Conservation (phyloP, 2,888 invertebrate genomes). For the Andrena dorsata region DNA sequence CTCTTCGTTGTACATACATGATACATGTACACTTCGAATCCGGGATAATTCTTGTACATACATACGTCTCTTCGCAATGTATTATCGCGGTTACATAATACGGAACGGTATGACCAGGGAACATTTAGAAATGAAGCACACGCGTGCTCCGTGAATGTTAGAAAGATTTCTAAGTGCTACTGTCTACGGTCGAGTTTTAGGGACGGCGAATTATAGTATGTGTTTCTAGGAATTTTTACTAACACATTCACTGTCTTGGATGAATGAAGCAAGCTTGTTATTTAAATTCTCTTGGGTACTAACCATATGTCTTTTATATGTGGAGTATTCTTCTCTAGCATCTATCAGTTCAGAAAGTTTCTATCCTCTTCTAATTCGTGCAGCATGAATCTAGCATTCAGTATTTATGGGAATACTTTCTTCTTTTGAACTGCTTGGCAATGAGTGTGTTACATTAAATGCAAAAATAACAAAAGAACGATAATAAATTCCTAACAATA, state of each 20-base stretch:
- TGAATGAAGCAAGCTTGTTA: slow-evolving; percentile 37
- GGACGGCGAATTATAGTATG: slow-evolving; percentile 22
- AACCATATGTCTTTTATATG: slow-evolving; percentile 29
- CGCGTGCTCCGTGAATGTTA: slow-evolving; percentile 1
- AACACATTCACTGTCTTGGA: slow-evolving; percentile 66
- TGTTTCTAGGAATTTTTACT: slow-evolving; percentile 45
- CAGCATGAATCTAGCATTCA: slow-evolving; percentile 56
- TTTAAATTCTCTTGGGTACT: slow-evolving; percentile 28
- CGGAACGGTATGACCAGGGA: slow-evolving; percentile 3
- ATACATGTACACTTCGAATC: slow-evolving; percentile 5
- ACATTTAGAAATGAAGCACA: slow-evolving; percentile 1
- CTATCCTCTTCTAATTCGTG: slow-evolving; percentile 47
- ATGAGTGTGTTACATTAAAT: slow-evolving; percentile 65
- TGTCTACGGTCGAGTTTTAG: slow-evolving; percentile 17
- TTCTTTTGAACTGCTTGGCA: slow-evolving; percentile 51
- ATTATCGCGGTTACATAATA: slow-evolving; percentile 21
- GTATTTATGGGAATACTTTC: slow-evolving; percentile 31
- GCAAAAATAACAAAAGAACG: slow-evolving; percentile 31
- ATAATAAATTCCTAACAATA: slow-evolving; percentile 16
- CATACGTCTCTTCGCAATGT: slow-evolving; percentile 3
- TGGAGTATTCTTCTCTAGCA: slow-evolving; percentile 31
- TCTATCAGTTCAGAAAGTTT: slow-evolving; percentile 36
- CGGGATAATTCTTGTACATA: slow-evolving; percentile 41
- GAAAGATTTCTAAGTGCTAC: not conserved
- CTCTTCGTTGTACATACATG: slow-evolving; percentile 13